Evolutionary conservation across 23 tunicate genomes (phyloP), one percentile per base, ranked within the genome.

Genomic region (Styela plicata): DNA sequence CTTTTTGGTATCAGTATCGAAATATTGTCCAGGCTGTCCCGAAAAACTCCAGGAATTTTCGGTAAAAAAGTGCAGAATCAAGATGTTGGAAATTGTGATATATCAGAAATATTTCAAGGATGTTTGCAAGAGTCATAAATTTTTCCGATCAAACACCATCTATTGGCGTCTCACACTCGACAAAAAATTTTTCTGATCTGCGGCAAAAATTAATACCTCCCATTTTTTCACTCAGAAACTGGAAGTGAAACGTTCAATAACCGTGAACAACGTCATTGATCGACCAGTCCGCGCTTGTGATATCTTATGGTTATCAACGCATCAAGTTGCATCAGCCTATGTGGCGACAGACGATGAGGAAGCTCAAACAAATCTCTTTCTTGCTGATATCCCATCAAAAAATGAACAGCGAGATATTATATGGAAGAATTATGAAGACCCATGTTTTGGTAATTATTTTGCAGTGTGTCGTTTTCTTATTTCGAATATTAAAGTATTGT

Each of bases 361-460:
- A 20, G 83, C 34, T 32, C 83, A 76, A 23, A 87, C 98, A n/a
- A 88, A 83, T 26, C 31, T 94, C 36, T 85, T 94, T 44, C 66
- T 86, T 44, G 92, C 85, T 26, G 74, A 36, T 17, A 64, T 89
- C 18, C 89, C 89, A 2, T 86, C 86, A 7, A 89, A 95, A 63
- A 91, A 86, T 27, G 83, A 75, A 31, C 61, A 67, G 70, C 80
- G 83, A 52, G 31, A 63, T 33, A 67, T 82, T 1, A 29, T 64
- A 0, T 95, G 92, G 91, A 83, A 63, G 63, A 79, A 74, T 52
- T 95, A 82, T 66, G 96, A 89, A 69, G 96, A 95, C 27, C 96
- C 96, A 1, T 84, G 87, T 34, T 96, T 80, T 69, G 89, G 98
- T 92, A 76, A 71, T n/a, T n/a, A n/a, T n/a, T n/a, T n/a, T n/a